These are phyloP conservation scores for Ophion ventricosus DNA, from an alignment of 2,888 invertebrate species.

Conservation along the genomic window DNA sequence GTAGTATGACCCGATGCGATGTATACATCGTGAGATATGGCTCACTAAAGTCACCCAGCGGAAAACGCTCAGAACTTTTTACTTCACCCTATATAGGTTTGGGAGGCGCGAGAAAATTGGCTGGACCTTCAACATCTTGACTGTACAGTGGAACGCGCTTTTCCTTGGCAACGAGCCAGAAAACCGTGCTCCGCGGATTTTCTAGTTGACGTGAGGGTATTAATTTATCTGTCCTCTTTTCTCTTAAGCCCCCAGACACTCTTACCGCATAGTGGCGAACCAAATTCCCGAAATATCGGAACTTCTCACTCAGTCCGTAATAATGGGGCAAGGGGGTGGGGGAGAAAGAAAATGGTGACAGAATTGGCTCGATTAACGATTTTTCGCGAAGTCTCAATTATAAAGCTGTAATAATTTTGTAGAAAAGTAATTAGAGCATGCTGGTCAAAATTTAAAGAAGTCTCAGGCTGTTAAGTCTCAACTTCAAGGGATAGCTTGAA, in stretches of 20 bases:
- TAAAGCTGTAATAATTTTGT: conserved; percentile 31
- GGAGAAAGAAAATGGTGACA: neutral
- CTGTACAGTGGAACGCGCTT: conserved; percentile 56
- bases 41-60: too few relatives aligned
- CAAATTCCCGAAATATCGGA: conserved; percentile 33
- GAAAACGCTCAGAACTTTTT: too few relatives aligned
- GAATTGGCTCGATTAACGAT: conserved; percentile 26
- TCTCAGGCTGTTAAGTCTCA: neutral
- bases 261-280: conserved; percentile 19
- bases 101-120: conserved; percentile 53
- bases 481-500: neutral
- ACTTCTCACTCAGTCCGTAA: conserved; percentile 11
- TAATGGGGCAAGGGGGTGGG: neutral
- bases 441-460: conserved; percentile 21
- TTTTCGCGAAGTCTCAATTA: neutral
- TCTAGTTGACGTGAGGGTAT: conserved; percentile 63
- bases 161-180: conserved; percentile 59
- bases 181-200: conserved; percentile 60
- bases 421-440: conserved; percentile 37
- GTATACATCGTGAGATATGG: too few relatives aligned
- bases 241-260: conserved; percentile 6
- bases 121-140: conserved; percentile 62
- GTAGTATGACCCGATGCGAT: too few relatives aligned
- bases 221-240: conserved; percentile 54
- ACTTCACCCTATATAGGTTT: conserved; percentile 8